Evolutionary conservation across 2,888 invertebrate species (phyloP).

Genomic region (Galerucella nymphaeae): DNA sequence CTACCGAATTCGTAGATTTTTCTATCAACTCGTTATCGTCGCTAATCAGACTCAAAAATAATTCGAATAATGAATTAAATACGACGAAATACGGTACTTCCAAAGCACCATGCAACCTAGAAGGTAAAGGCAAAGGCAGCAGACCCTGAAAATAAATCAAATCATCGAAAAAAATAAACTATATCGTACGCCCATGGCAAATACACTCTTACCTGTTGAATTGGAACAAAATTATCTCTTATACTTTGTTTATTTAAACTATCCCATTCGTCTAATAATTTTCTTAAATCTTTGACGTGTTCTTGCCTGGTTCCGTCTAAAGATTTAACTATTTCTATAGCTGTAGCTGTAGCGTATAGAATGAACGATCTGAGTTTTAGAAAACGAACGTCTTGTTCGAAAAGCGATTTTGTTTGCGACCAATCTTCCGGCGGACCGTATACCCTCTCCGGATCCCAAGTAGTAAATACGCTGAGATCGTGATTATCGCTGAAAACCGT

Average conservation of each 20-base stretch:
- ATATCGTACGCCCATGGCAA: no score
- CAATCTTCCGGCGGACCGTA: conserved; percentile 59
- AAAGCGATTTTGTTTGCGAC: conserved; percentile 57
- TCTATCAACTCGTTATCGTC: conserved; percentile 43
- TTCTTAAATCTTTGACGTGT: conserved; percentile 52
- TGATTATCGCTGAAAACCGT: conserved; percentile 74
- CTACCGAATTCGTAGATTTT: conserved; percentile 35
- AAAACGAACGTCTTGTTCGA: conserved; percentile 58
- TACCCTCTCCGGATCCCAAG: conserved; percentile 74
- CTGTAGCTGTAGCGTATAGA: conserved; percentile 53
- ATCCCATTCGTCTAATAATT: conserved; percentile 56
- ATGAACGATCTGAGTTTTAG: conserved; percentile 57
- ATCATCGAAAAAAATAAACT: background rate
- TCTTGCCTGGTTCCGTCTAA: conserved; percentile 55
- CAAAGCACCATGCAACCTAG: conserved; percentile 57
- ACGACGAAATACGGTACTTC: conserved; percentile 55
- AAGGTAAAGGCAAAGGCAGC: conserved; percentile 58
- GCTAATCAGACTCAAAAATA: conserved; percentile 51
- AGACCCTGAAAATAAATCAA: conserved; percentile 52
- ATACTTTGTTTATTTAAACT: conserved; percentile 46
- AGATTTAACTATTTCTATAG: conserved; percentile 57
- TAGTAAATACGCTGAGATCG: conserved; percentile 77
- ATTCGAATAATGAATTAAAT: conserved; percentile 54
- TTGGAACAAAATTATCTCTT: conserved; percentile 42
- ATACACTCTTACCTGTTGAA: conserved; percentile 43